A percentile compares a stretch with the other conserved stretches of the same genome.
Evolutionary conservation across 2,113 vertebrate genomes (phyloP).

Genomic region (Chloropsis cyanopogon): DNA sequence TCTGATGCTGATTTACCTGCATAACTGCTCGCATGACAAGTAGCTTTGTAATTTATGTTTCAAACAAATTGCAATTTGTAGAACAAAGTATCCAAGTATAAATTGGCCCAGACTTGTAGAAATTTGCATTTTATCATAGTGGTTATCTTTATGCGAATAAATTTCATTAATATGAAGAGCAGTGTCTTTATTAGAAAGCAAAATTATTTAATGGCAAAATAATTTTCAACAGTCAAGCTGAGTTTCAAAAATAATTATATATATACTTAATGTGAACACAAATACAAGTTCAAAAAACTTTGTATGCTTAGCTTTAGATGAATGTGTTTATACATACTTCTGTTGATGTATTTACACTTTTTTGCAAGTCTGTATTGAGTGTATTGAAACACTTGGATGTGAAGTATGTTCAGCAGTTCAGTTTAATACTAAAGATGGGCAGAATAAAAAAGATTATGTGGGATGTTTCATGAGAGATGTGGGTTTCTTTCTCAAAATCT

Average conservation of each 20-base stretch:
- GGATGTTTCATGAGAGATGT: not conserved
- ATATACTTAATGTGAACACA: not conserved
- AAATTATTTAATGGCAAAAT: not conserved
- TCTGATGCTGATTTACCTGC: not conserved
- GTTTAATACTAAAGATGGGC: not conserved
- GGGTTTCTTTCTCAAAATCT: not conserved
- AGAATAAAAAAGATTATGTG: not conserved
- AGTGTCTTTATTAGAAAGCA: not conserved
- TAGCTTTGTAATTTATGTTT: not conserved
- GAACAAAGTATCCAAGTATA: not conserved
- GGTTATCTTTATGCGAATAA: not conserved
- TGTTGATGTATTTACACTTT: not conserved
- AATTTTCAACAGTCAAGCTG: not conserved
- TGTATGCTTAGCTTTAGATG: not conserved
- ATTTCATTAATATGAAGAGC: not conserved
- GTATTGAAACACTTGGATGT: not conserved
- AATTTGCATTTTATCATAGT: not conserved
- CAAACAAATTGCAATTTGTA: not conserved
- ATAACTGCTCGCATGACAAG: not conserved
- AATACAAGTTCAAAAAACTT: not conserved
- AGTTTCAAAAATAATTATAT: not conserved
- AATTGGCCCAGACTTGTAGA: not conserved
- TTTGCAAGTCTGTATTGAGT: not conserved
- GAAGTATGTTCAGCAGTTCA: not conserved
- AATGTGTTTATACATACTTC: not conserved